Base-by-base conservation (phyloP, 2,113 vertebrate genomes). In the Gymnobelideus leadbeateri region DNA sequence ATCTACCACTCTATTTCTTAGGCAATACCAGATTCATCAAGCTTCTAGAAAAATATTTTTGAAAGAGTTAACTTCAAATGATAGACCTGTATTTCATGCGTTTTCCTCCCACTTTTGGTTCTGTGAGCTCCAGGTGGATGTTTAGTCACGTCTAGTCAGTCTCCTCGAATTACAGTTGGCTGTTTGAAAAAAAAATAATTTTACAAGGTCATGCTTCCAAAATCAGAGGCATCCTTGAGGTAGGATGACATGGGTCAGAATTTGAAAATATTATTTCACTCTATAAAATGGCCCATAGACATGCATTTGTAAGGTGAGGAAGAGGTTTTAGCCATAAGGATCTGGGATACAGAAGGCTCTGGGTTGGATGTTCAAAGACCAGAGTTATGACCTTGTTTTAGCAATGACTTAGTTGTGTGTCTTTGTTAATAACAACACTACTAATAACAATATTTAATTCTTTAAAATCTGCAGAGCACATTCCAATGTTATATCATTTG, bases 41-140 rank as follows among this genome's bases (percentile, higher is more conserved):
- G 53, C 43, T 97, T 91, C 91, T 92, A 92, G 77, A 91, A 95
- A 95, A 94, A 68, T 49, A 0, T 84, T 77, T 57, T 92, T 91
- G 90, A 52, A 52, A 0, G 8, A 94, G 54, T 97, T 94, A 96
- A 55, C 7, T 24, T 95, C 47, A 91, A 93, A 77, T 89, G 49
- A 50, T 47, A 91, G 53, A 11, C 2, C 28, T 51, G 92, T 89
- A 68, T 10, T 89, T 94, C 28, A 24, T 28, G 46, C 50, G 0
- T 0, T 0, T n/a, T 50, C 55, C 10, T 61, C 57, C 12, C 12
- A 6, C 61, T n/a, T n/a, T 77, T 19, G 4, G 19, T 77, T 77
- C 61, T n/a, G 4, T 19, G 61, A 10, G 14, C 37, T 77, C 61
- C 61, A n/a, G 61, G 37, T 77, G 37, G 31, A 77, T 77, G 3